A percentile compares a stretch with the other conserved stretches of the same genome.
Evolutionary conservation across 2,888 invertebrate species (phyloP).

Genomic region (Orchesella flavescens): DNA sequence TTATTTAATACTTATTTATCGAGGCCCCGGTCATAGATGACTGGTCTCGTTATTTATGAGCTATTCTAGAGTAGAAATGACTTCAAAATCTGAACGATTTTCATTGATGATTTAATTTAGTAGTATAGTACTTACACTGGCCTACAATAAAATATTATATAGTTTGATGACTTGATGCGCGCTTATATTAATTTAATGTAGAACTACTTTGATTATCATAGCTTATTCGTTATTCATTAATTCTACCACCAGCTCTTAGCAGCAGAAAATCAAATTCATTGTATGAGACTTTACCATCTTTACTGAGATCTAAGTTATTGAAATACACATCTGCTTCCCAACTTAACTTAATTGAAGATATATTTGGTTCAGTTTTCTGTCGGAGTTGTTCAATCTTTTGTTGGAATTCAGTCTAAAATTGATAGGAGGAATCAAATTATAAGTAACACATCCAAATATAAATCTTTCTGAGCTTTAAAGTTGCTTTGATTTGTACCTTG

Average conservation of each 20-base stretch:
- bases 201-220: background rate
- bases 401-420: constrained; percentile 36
- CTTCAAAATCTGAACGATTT: no score
- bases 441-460: no score
- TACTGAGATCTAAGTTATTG: constrained; percentile 37
- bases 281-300: constrained; percentile 32
- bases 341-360: background rate
- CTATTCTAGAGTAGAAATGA: no score
- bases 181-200: background rate
- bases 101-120: no score
- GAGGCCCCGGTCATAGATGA: no score
- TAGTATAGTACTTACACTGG: no score
- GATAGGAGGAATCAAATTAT: no score
- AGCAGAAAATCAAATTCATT: constrained; percentile 42
- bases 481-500: constrained; percentile 18
- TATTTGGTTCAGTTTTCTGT: no score
- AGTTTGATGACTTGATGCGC: background rate
- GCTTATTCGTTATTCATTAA: background rate
- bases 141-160: background rate
- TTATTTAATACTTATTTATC: no score
- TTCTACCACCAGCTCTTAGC: constrained; percentile 1
- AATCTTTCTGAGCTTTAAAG: no score
- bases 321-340: constrained; percentile 8
- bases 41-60: no score
- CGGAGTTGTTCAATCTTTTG: constrained; percentile 11